Conservation (phyloP, 2,888 invertebrate species). For the Drosophila robusta region DNA sequence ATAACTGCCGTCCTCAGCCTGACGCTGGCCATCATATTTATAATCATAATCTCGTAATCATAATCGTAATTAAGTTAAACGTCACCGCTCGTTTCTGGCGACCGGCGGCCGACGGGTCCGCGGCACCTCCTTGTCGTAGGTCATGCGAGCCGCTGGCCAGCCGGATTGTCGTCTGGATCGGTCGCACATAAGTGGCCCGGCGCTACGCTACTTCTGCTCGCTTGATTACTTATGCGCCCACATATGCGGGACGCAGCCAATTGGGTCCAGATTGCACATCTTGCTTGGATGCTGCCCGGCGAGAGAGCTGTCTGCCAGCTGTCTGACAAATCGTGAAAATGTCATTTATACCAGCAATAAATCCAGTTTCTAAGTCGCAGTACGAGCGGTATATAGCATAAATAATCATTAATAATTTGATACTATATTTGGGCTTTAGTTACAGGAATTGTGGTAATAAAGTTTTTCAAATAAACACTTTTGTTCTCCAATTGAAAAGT, state of each 20-base stretch:
- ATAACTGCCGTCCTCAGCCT: conserved; percentile 41
- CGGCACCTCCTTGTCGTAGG: conserved; percentile 61
- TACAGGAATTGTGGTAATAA: too few relatives aligned
- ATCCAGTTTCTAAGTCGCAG: neutral
- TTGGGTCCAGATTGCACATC: conserved; percentile 42
- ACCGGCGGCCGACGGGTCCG: conserved; percentile 19
- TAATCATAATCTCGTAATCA: conserved; percentile 54
- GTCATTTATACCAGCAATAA: conserved; percentile 8
- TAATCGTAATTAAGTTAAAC: conserved; percentile 74
- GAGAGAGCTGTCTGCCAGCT: conserved; percentile 20
- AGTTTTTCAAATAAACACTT: too few relatives aligned
- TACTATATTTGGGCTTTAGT: too few relatives aligned
- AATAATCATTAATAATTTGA: neutral
- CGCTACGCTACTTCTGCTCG: conserved; percentile 52
- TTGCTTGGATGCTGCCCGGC: conserved; percentile 4
- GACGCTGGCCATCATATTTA: conserved; percentile 27
- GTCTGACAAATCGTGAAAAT: conserved; percentile 10
- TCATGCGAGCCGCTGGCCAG: conserved; percentile 63
- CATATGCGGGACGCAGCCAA: conserved; percentile 66
- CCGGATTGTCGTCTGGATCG: conserved; percentile 24
- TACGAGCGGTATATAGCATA: neutral
- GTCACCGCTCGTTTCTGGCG: conserved; percentile 50
- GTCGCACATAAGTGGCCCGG: conserved; percentile 48
- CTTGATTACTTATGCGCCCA: conserved; percentile 50
- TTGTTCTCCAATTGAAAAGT: too few relatives aligned